Evolutionary conservation across 2,113 vertebrate genomes (phyloP).

Genomic region (Chloroceryle aenea): DNA sequence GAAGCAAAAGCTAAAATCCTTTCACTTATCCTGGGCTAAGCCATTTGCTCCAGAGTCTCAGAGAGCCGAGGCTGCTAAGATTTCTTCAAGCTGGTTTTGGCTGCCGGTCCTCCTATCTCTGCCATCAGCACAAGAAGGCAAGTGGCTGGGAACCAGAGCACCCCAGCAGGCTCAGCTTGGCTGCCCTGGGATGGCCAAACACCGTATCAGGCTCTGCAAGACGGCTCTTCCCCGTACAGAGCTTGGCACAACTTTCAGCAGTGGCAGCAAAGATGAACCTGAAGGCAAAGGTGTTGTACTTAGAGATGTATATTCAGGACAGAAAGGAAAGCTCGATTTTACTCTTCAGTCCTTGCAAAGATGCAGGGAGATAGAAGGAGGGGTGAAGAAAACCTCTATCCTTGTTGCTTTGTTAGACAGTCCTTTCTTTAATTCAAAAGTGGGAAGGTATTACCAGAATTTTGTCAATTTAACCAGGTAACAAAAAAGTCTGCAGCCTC

Average conservation of each 20-base stretch:
- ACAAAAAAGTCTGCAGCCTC: not conserved
- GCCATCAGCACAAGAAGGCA: not conserved
- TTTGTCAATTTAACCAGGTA: not conserved
- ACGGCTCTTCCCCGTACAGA: not conserved
- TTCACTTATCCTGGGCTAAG: not conserved
- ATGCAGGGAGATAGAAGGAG: not conserved
- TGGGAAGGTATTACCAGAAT: not conserved
- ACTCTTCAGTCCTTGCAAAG: not conserved
- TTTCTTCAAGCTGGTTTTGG: not conserved
- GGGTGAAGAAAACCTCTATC: not conserved
- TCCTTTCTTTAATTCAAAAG: not conserved
- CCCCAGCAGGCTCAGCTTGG: not conserved
- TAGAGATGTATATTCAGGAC: not conserved
- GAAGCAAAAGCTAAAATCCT: not conserved
- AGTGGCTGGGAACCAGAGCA: fast-evolving
- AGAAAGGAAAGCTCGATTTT: not conserved
- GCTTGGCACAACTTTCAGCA: not conserved
- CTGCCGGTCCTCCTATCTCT: not conserved
- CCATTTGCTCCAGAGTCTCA: not conserved
- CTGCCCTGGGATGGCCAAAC: not conserved
- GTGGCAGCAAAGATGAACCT: not conserved
- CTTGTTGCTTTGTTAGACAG: not conserved
- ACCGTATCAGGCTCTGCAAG: not conserved
- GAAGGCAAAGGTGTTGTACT: not conserved
- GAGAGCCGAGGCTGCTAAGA: not conserved